Conservation (phyloP, 2,113 vertebrate genomes). For the Cyprinus carpio region DNA sequence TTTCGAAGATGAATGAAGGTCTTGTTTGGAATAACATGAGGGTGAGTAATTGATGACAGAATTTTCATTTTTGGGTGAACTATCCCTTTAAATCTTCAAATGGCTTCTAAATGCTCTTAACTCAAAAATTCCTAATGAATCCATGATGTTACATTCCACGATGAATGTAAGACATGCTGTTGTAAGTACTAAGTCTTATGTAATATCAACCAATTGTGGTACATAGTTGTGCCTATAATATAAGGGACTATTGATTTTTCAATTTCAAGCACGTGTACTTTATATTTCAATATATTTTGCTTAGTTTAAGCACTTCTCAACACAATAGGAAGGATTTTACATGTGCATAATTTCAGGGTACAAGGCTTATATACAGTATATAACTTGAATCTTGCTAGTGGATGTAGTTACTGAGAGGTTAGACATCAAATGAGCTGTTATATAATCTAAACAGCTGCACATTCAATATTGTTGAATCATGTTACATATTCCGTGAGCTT, state of each 20-base stretch:
- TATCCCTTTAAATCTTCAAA: background rate
- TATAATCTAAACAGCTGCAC: background rate
- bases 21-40: too few relatives aligned
- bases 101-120: background rate
- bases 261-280: background rate
- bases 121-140: background rate
- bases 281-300: background rate
- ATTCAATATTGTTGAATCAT: background rate
- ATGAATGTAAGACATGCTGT: background rate
- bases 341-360: background rate
- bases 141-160: slow-evolving; percentile 4
- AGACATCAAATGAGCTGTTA: background rate
- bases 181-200: background rate
- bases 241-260: slow-evolving; percentile 16
- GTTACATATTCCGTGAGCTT: background rate
- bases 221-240: slow-evolving; percentile 13
- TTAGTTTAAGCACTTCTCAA: background rate
- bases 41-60: too few relatives aligned
- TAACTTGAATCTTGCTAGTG: background rate
- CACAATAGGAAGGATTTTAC: slow-evolving; percentile 6
- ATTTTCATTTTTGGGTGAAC: too few relatives aligned
- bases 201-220: slow-evolving; percentile 1
- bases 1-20: too few relatives aligned
- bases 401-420: background rate
- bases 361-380: background rate